Evolutionary conservation across 2,797 vertebrate genomes (phyloP), one percentile per base, ranked within the genome.

Genomic region (Anguilla anguilla): DNA sequence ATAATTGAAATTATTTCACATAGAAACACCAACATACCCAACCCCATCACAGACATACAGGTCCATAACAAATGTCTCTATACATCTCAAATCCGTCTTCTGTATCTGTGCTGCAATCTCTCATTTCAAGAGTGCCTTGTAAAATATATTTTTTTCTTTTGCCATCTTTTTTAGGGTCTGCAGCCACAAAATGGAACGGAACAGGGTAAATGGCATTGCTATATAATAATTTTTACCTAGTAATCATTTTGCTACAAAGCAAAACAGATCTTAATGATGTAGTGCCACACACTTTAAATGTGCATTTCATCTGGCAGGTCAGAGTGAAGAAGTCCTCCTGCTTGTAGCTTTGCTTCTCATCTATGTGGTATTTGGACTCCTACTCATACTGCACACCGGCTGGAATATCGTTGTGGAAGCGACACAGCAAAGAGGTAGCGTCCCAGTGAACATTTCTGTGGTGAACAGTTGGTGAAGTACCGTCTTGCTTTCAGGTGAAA

Each of bases 101-200:
- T n/a, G 64, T n/a, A 28, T 15, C 72, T 77, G 35, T 15, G 15
- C 31, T 69, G 64, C 28, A n/a, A 69, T 28, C 25, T 69, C 6
- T n/a, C 9, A 69, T 69, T 64, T 10, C 1, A 59, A 69, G 25
- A 28, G 64, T 69, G 1, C 25, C 2, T 51, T n/a, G 46, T 39
- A 46, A 49, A 39, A 81, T 28, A 17, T 15, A 15, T 1, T 22
- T 49, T 25, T n/a, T 2, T 1, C 13, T 82, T 51, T 82, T n/a
- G 35, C 46, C 79, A 82, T n/a, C 19, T n/a, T 82, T 82, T 82
- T 49, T 19, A 82, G 79, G 79, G 43, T 82, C 46, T n/a, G 7
- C 43, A 49, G 79, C 1, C 22, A 46, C 22, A 51, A 11, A 28
- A 51, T n/a, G 79, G 25, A 82, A 22, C 28, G 79, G 79, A 82